These are phyloP conservation scores for Epinephelus fuscoguttatus DNA, from an alignment of 2,113 vertebrate species.

Conservation along the genomic window DNA sequence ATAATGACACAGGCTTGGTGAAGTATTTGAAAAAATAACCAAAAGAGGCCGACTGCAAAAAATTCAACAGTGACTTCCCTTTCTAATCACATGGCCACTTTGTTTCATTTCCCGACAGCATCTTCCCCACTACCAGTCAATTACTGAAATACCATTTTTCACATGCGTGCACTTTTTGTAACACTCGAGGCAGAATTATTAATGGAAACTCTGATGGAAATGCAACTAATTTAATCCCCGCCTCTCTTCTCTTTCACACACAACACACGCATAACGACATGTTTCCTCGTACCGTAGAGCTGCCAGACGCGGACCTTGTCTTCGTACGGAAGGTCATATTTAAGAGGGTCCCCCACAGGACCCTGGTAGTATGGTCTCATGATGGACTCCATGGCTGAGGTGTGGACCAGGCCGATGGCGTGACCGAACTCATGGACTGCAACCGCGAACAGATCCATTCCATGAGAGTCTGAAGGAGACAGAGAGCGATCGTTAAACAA, in stretches of 20 bases:
- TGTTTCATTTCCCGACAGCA: neutral
- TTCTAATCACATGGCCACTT: neutral
- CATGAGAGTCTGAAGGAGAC: conserved; percentile 84
- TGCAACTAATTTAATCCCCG: neutral
- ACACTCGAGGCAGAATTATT: neutral
- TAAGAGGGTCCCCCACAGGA: conserved; percentile 94
- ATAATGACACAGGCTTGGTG: neutral
- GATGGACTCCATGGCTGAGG: conserved; percentile 91
- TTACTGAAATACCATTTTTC: conserved; percentile 2
- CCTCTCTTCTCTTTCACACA: neutral
- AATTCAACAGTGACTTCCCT: neutral
- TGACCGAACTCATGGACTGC: conserved; percentile 98
- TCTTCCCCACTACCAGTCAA: neutral
- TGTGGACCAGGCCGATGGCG: conserved; percentile 94
- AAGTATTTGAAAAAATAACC: neutral
- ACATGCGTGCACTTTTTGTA: neutral
- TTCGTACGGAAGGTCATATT: conserved; percentile 92
- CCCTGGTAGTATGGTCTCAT: conserved; percentile 98
- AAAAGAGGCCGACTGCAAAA: neutral
- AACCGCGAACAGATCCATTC: conserved; percentile 97
- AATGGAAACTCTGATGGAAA: conserved; percentile 21
- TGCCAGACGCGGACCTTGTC: conserved; percentile 97
- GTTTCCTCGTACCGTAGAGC: conserved; percentile 88
- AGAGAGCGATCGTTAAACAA: conserved; percentile 10
- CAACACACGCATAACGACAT: neutral